These are phyloP conservation scores for Thamnophis sirtalis DNA, from an alignment of 2,113 vertebrate species.

Conservation along the genomic window DNA sequence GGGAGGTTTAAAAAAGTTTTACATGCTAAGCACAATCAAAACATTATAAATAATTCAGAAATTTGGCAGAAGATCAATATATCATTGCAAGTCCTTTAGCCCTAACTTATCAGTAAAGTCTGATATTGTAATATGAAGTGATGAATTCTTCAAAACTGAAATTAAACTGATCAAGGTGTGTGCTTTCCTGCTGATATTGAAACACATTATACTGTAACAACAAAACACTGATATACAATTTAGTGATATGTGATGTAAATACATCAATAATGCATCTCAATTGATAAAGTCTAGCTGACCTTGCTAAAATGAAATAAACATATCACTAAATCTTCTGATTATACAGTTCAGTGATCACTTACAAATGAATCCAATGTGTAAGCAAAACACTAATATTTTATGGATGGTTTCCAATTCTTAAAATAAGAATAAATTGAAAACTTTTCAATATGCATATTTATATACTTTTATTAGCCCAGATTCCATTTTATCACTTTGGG, in stretches of 20 bases:
- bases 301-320: not conserved
- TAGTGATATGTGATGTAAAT: not conserved
- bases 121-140: slow-evolving; percentile 5
- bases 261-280: not conserved
- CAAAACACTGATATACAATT: not conserved
- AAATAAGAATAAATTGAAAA: not conserved
- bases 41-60: slow-evolving; percentile 10
- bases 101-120: not conserved
- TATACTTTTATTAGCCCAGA: not conserved
- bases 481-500: not conserved
- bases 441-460: not conserved
- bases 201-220: not conserved
- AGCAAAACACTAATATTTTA: not conserved
- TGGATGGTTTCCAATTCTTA: not conserved
- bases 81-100: not conserved
- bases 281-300: not conserved
- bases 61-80: slow-evolving; percentile 3
- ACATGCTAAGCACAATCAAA: not conserved
- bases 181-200: not conserved
- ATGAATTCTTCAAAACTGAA: slow-evolving; percentile 9
- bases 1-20: not conserved
- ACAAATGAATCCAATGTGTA: not conserved
- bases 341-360: not conserved
- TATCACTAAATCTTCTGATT: not conserved
- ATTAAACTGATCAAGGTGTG: not conserved